A percentile compares a stretch with the other conserved stretches of the same genome.
Conservation (phyloP, 2,113 vertebrate species). For the Cygnus buccinator region DNA sequence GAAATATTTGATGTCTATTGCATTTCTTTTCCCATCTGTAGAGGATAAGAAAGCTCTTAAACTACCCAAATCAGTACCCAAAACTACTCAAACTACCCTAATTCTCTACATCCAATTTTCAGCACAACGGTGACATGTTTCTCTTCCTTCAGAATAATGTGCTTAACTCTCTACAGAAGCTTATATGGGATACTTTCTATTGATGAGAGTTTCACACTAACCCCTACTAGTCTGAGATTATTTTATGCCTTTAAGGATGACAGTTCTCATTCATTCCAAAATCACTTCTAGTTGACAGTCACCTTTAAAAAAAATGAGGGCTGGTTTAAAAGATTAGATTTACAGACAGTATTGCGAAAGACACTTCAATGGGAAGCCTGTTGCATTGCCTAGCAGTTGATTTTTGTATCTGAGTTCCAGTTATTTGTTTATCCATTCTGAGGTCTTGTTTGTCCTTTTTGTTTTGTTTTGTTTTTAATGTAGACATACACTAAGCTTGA, state of each 20-base stretch:
- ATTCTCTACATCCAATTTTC: neutral
- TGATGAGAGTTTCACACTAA: neutral
- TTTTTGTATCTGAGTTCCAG: conserved; percentile 5
- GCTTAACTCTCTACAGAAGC: neutral
- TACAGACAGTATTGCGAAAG: conserved; percentile 1
- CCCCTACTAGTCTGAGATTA: neutral
- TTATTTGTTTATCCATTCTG: conserved; percentile 58
- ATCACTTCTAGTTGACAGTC: neutral
- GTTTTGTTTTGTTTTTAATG: conserved; percentile 20
- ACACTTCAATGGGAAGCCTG: neutral
- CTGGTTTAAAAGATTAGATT: neutral
- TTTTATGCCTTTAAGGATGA: neutral
- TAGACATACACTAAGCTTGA: conserved; percentile 29
- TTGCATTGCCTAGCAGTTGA: neutral
- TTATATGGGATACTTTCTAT: neutral
- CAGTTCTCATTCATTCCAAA: neutral
- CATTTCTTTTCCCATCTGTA: neutral
- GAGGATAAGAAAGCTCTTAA: neutral
- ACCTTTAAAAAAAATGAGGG: neutral
- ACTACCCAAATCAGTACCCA: neutral
- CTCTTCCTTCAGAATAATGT: neutral
- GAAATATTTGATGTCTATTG: neutral
- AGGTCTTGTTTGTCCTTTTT: conserved; percentile 35
- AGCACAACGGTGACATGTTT: neutral
- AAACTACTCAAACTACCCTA: neutral